Conservation (phyloP, 2,888 invertebrate species). For the Eudemis profundana region DNA sequence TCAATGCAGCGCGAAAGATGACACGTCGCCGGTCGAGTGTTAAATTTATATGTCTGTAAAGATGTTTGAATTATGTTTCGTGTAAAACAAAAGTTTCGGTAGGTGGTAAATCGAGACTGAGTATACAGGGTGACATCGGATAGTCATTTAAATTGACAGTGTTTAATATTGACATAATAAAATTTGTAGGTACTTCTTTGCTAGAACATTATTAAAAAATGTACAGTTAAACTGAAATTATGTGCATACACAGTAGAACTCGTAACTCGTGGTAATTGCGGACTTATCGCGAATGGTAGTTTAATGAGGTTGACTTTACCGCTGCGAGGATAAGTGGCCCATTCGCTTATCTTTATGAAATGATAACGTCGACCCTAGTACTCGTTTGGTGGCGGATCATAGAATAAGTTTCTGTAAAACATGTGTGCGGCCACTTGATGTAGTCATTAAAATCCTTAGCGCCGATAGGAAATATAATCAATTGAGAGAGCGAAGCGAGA, state of each 20-base stretch:
- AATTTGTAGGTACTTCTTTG: background rate
- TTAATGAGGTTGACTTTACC: slow-evolving; percentile 66
- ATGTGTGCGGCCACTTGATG: slow-evolving; percentile 6
- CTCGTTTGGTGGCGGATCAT: slow-evolving; percentile 28
- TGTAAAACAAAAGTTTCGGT: slow-evolving; percentile 4
- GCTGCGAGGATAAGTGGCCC: slow-evolving; percentile 56
- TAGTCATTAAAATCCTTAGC: background rate
- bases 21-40: slow-evolving; percentile 12
- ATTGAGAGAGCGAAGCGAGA: too few species aligned
- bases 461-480: too few species aligned
- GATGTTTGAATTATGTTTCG: background rate
- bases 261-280: slow-evolving; percentile 64
- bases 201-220: slow-evolving; percentile 18
- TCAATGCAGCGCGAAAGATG: slow-evolving; percentile 23
- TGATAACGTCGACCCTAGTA: slow-evolving; percentile 37
- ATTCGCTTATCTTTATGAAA: slow-evolving; percentile 63
- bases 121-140: background rate
- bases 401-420: slow-evolving; percentile 17
- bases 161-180: slow-evolving; percentile 5
- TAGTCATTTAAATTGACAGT: background rate
- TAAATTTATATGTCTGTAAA: slow-evolving; percentile 10
- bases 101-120: too few species aligned
- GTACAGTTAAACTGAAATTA: slow-evolving; percentile 39
- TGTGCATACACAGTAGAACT: slow-evolving; percentile 45
- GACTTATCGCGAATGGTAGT: slow-evolving; percentile 68